Conservation (phyloP, 2,113 vertebrate genomes). For the Pungitius pungitius region DNA sequence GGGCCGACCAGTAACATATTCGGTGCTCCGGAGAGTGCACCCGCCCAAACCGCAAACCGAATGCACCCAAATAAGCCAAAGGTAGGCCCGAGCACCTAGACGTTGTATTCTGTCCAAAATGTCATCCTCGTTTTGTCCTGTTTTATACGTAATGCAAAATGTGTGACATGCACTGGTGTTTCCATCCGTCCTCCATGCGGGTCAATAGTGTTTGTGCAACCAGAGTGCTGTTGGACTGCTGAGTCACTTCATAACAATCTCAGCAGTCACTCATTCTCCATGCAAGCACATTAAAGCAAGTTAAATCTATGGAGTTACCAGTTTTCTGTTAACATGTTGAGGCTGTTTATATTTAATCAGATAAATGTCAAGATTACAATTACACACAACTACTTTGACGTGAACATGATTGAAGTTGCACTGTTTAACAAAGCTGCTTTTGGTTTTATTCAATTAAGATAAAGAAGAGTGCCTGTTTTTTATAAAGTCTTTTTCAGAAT, state of each 20-base stretch:
- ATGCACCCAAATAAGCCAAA: conserved; percentile 94
- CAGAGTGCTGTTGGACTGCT: background rate
- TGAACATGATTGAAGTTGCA: background rate
- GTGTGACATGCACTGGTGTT: background rate
- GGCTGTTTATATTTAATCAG: background rate
- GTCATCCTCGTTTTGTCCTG: background rate
- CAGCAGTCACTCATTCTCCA: background rate
- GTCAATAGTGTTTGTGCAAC: conserved; percentile 22
- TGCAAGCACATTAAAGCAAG: background rate
- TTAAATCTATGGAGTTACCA: background rate
- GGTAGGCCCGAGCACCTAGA: conserved; percentile 75
- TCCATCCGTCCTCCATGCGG: background rate
- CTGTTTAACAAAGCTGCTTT: background rate
- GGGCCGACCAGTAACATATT: conserved; percentile 87
- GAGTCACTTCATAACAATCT: background rate
- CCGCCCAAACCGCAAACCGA: conserved; percentile 64
- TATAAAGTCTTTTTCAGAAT: too few relatives aligned
- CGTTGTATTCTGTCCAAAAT: background rate
- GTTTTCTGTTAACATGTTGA: background rate
- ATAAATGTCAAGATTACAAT: background rate
- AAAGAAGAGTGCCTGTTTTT: background rate
- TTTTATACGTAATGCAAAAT: background rate
- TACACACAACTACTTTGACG: background rate
- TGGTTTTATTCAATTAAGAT: background rate
- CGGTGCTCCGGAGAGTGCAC: conserved; percentile 75